These are phyloP conservation scores for Marronus borbonicus DNA, from an alignment of 2,888 invertebrate genomes.

Conservation along the genomic window DNA sequence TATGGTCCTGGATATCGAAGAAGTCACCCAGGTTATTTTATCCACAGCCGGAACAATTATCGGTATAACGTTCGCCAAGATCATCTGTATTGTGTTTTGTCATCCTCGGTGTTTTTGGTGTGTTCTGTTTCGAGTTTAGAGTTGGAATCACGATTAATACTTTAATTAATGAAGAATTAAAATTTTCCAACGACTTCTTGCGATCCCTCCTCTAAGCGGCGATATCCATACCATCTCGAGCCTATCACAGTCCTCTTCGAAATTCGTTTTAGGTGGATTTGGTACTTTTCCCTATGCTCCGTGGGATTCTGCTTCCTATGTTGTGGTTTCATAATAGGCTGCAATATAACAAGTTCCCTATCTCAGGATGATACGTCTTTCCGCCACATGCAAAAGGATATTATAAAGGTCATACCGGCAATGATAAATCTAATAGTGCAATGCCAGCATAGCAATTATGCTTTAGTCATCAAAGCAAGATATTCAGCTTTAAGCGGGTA, in stretches of 20 bases:
- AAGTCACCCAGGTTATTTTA: background rate
- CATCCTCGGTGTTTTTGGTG: background rate
- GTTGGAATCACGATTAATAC: too few relatives aligned
- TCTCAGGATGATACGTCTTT: background rate
- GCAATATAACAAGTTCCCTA: background rate
- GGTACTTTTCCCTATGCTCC: background rate
- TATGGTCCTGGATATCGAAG: background rate
- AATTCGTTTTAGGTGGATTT: background rate
- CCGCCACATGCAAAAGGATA: background rate
- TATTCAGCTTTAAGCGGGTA: conserved; percentile 57
- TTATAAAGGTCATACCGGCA: conserved; percentile 14
- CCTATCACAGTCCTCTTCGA: too few relatives aligned
- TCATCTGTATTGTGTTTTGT: conserved; percentile 10
- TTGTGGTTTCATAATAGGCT: background rate
- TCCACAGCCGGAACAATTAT: conserved; percentile 3
- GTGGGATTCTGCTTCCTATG: background rate
- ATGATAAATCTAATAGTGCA: conserved; percentile 57
- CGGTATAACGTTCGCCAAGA: background rate
- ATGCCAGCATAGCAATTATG: conserved; percentile 57
- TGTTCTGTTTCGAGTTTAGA: background rate
- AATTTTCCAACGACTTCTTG: too few relatives aligned
- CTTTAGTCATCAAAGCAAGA: conserved; percentile 55
- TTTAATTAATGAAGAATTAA: too few relatives aligned
- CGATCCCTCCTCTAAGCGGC: too few relatives aligned
- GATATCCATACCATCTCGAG: too few relatives aligned